A percentile compares a stretch with the other conserved stretches of the same genome.
Conservation (phyloP, 2,113 vertebrate genomes). For the Barbus barbus region DNA sequence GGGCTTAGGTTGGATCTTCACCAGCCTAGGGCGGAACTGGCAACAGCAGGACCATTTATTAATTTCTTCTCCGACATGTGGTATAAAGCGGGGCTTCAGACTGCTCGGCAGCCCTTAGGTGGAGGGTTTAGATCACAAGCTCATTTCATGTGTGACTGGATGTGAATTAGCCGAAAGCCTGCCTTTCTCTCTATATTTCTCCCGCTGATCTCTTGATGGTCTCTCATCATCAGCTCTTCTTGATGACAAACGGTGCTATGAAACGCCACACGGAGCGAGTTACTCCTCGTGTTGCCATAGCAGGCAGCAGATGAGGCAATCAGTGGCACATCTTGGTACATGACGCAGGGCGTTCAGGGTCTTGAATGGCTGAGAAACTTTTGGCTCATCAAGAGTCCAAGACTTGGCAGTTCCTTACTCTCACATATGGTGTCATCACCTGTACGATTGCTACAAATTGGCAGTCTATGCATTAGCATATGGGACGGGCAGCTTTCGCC, state of each 20-base stretch:
- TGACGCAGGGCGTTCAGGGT: conserved; percentile 28
- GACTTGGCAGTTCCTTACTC: conserved; percentile 63
- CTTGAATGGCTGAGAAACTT: conserved; percentile 38
- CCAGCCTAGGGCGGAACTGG: conserved; percentile 55
- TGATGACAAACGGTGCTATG: conserved; percentile 21
- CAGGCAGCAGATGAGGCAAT: conserved; percentile 55
- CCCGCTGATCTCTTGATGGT: not conserved
- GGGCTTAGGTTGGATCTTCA: conserved; percentile 45
- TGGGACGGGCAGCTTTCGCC: conserved; percentile 61
- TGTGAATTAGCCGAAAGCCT: conserved; percentile 75
- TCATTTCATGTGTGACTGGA: conserved; percentile 80
- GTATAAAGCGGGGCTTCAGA: conserved; percentile 43
- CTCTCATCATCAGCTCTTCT: conserved; percentile 13
- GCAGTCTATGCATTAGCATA: conserved; percentile 67
- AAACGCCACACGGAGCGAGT: not conserved
- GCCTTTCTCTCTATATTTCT: conserved; percentile 47
- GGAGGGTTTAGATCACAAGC: conserved; percentile 69
- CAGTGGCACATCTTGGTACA: conserved; percentile 39
- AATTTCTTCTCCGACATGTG: conserved; percentile 63
- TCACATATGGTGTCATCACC: conserved; percentile 77
- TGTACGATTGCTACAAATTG: conserved; percentile 71
- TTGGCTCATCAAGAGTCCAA: conserved; percentile 44
- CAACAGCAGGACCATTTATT: conserved; percentile 65
- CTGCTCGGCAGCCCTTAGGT: conserved; percentile 62
- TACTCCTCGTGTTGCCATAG: conserved; percentile 42